These are phyloP conservation scores for Mus minutoides DNA, from an alignment of 2,797 vertebrate species.

Conservation along the genomic window DNA sequence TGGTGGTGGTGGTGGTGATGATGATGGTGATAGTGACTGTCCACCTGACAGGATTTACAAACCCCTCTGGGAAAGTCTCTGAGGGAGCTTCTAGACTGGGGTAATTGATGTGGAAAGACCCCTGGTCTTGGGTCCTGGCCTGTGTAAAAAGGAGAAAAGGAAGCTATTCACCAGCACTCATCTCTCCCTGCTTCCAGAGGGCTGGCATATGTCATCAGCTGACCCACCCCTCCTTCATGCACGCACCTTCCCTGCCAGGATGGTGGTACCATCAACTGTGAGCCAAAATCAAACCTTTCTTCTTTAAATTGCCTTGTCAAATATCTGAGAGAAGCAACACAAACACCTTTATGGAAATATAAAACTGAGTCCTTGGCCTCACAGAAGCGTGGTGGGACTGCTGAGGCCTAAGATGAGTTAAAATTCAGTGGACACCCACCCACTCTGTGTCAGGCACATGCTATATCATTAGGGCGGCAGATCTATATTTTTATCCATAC, in stretches of 20 bases:
- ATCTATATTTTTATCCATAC: not conserved
- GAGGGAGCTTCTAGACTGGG: too few relatives aligned
- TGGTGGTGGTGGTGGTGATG: too few relatives aligned
- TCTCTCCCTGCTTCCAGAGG: not conserved
- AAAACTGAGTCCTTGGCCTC: not conserved
- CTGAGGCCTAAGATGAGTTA: too few relatives aligned
- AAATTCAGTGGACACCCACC: not conserved
- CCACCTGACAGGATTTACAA: not conserved
- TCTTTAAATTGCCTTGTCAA: not conserved
- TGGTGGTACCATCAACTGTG: not conserved
- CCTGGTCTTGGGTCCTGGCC: not conserved
- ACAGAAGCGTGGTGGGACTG: not conserved
- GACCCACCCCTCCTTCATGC: not conserved
- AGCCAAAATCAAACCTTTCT: not conserved
- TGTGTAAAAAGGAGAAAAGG: not conserved
- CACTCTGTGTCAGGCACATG: too few relatives aligned
- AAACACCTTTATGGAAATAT: not conserved
- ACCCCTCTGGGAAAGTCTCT: not conserved
- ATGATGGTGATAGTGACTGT: not conserved
- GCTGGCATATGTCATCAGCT: not conserved
- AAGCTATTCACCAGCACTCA: not conserved
- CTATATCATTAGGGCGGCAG: not conserved
- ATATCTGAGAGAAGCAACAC: not conserved
- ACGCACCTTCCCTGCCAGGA: accelerated
- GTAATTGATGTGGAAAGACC: not conserved